These are phyloP conservation scores for Limanda limanda DNA, from an alignment of 2,113 vertebrate species.

Conservation along the genomic window DNA sequence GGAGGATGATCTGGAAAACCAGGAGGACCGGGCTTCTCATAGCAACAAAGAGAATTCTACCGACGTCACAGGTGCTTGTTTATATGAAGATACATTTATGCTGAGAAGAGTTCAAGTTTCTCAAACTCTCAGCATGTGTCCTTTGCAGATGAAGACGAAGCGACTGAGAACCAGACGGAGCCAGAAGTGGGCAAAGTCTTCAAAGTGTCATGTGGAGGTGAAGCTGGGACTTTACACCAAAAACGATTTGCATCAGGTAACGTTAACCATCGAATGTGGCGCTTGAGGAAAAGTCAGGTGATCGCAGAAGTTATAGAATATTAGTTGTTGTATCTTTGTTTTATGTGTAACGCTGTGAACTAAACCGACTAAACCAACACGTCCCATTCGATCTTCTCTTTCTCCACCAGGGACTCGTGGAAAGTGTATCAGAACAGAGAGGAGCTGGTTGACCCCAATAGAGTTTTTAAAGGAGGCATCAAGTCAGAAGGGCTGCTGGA, in stretches of 20 bases:
- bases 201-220: conserved; percentile 66
- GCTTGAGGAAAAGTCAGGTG: no score
- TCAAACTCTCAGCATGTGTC: not conserved
- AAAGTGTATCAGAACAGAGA: conserved; percentile 77
- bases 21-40: conserved; percentile 1
- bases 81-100: not conserved
- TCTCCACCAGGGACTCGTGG: no score
- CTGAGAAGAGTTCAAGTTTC: not conserved
- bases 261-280: not conserved
- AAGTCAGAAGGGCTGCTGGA: conserved; percentile 57
- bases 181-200: conserved; percentile 7
- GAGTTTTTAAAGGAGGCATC: conserved; percentile 63
- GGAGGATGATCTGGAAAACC: conserved; percentile 1
- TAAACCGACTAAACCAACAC: no score
- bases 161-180: conserved; percentile 4
- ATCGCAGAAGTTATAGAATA: no score
- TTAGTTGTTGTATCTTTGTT: no score
- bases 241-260: conserved; percentile 76
- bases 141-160: conserved; percentile 21
- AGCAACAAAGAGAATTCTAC: not conserved
- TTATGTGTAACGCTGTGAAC: no score
- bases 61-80: conserved; percentile 13
- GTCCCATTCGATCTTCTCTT: no score
- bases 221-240: conserved; percentile 59
- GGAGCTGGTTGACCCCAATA: conserved; percentile 73